phyloP scores from a whole-genome alignment of 2,113 vertebrate species.

The Mus pahari region DNA sequence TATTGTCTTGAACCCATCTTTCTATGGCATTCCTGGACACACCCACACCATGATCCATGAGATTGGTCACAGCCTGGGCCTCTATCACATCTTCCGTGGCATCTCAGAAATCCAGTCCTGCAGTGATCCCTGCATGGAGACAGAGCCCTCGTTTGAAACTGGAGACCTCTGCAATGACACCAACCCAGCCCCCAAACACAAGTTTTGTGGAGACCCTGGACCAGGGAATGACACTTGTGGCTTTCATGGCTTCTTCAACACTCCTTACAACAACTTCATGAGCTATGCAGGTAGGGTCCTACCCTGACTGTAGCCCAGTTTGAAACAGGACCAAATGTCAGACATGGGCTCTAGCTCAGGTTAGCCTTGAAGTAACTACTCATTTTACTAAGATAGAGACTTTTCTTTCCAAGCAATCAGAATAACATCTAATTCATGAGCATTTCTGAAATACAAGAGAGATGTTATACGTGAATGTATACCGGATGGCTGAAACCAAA shows the following conservation, averaged over 20 bases:
- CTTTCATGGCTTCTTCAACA: conserved; percentile 92
- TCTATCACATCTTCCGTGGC: conserved; percentile 98
- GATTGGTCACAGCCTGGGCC: conserved; percentile 96
- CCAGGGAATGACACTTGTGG: conserved; percentile 97
- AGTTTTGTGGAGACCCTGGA: conserved; percentile 94
- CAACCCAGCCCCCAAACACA: conserved; percentile 96
- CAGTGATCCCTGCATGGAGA: conserved; percentile 97
- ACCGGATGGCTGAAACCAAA: neutral
- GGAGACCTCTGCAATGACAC: conserved; percentile 98
- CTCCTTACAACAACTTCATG: conserved; percentile 99
- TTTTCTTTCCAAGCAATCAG: neutral
- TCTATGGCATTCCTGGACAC: conserved; percentile 96
- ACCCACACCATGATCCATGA: conserved; percentile 99
- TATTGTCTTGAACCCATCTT: conserved; percentile 97
- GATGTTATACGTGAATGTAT: neutral
- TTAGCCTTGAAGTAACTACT: neutral
- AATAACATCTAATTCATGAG: neutral
- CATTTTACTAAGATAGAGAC: neutral
- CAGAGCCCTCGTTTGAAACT: conserved; percentile 96
- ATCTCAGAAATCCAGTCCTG: conserved; percentile 98
- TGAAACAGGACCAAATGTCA: neutral
- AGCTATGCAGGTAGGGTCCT: conserved; percentile 94
- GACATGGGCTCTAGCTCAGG: neutral
- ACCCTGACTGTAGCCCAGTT: neutral
- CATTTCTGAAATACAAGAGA: neutral